Evolutionary conservation across 2,888 invertebrate species (phyloP).

Genomic region (Elaeidobius kamerunicus): DNA sequence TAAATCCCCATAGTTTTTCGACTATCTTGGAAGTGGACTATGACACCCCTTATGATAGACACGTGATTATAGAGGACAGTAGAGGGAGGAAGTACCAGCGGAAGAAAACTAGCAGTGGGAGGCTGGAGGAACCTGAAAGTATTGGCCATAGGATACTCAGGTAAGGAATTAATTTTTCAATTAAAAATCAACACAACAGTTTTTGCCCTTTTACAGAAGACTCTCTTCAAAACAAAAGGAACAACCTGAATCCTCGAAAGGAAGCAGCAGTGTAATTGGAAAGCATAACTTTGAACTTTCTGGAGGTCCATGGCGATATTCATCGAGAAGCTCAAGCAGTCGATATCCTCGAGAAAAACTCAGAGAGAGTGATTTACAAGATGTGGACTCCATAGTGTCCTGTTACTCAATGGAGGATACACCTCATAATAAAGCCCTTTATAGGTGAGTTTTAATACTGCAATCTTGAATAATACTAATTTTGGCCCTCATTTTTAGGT

Average conservation of each 20-base stretch:
- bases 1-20: slow-evolving; percentile 88
- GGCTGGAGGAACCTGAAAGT: slow-evolving; percentile 58
- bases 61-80: slow-evolving; percentile 88
- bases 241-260: slow-evolving; percentile 17
- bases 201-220: slow-evolving; percentile 20
- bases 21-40: slow-evolving; percentile 90
- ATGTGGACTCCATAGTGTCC: slow-evolving; percentile 22
- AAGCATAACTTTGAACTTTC: slow-evolving; percentile 25
- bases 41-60: slow-evolving; percentile 90
- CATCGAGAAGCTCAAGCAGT: slow-evolving; percentile 9
- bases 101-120: slow-evolving; percentile 53
- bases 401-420: slow-evolving; percentile 12
- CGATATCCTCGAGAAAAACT: slow-evolving; percentile 1
- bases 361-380: slow-evolving; percentile 2
- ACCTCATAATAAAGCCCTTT: slow-evolving; percentile 11
- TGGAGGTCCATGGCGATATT: slow-evolving; percentile 20
- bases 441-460: slow-evolving; percentile 15
- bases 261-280: slow-evolving; percentile 5
- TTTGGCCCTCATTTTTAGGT: slow-evolving; percentile 7
- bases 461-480: not conserved
- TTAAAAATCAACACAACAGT: not conserved
- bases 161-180: slow-evolving; percentile 44
- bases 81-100: slow-evolving; percentile 65
- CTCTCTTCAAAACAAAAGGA: slow-evolving; percentile 29
- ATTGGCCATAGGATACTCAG: slow-evolving; percentile 66